These are phyloP conservation scores for Mimas tiliae DNA, from an alignment of 2,888 invertebrate genomes.

Conservation along the genomic window DNA sequence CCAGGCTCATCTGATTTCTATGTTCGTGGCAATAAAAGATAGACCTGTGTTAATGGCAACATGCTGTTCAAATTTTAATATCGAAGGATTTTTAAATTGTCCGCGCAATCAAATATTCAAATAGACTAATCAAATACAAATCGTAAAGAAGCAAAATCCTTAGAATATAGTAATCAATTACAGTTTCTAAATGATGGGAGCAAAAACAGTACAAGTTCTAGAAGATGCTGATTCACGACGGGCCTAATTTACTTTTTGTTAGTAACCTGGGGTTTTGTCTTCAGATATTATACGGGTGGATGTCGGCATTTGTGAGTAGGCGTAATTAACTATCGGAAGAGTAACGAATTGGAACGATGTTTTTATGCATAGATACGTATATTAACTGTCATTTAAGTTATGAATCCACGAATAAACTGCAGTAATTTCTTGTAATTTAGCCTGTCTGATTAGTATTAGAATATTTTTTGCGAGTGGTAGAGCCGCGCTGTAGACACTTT, in stretches of 20 bases:
- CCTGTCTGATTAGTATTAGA: no score
- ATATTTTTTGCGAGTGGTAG: no score
- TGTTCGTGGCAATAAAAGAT: no score
- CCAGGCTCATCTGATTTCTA: no score
- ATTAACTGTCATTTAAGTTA: neutral
- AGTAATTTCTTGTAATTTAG: no score
- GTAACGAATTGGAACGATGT: neutral
- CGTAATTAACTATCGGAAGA: neutral
- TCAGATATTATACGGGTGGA: neutral
- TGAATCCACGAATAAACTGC: no score
- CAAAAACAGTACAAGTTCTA: neutral
- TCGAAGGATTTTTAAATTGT: no score
- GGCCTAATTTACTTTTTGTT: conserved; percentile 18
- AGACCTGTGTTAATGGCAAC: no score
- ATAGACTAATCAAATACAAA: neutral
- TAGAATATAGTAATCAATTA: conserved; percentile 1
- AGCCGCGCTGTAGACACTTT: no score
- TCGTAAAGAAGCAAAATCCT: neutral
- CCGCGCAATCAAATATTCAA: neutral
- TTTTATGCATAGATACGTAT: neutral
- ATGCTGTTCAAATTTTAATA: no score
- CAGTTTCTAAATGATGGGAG: neutral
- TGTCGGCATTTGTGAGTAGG: neutral
- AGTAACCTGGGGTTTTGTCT: neutral
- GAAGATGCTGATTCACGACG: conserved; percentile 10